Percentiles rank a stretch among this genome's conserved stretches.
phyloP scores from a whole-genome alignment of 1,140 invertebrate genomes.

The Ridgeia piscesae region DNA sequence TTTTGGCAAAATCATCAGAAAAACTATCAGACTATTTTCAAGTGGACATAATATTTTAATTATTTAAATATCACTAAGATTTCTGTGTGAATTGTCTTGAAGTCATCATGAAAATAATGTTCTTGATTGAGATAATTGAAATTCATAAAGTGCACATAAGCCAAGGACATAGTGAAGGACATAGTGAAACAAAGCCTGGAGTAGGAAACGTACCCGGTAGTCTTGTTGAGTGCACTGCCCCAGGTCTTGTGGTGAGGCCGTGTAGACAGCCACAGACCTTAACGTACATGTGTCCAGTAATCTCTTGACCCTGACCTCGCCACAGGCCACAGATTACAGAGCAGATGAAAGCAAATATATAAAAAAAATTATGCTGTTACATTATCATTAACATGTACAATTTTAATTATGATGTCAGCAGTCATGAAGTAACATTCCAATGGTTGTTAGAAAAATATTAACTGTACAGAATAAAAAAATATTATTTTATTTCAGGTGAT shows the following conservation, averaged over 20 bases:
- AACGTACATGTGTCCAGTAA: neutral
- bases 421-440: neutral
- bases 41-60: too few species aligned
- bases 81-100: too few species aligned
- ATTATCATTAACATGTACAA: neutral
- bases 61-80: too few species aligned
- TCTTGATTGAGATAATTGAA: too few species aligned
- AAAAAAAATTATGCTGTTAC: neutral
- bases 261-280: neutral
- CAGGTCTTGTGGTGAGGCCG: neutral
- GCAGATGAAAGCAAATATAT: neutral
- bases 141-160: too few species aligned
- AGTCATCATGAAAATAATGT: too few species aligned
- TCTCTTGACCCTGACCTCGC: neutral
- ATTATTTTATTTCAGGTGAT: too few species aligned
- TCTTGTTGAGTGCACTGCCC: neutral
- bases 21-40: too few species aligned
- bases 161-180: too few species aligned
- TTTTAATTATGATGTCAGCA: neutral
- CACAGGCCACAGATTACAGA: neutral
- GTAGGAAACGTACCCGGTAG: neutral
- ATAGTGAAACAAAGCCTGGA: neutral
- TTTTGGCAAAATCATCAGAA: too few species aligned
- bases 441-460: neutral
- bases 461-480: neutral